Conservation (phyloP, 1,140 invertebrate genomes). For the Penaeus chinensis region DNA sequence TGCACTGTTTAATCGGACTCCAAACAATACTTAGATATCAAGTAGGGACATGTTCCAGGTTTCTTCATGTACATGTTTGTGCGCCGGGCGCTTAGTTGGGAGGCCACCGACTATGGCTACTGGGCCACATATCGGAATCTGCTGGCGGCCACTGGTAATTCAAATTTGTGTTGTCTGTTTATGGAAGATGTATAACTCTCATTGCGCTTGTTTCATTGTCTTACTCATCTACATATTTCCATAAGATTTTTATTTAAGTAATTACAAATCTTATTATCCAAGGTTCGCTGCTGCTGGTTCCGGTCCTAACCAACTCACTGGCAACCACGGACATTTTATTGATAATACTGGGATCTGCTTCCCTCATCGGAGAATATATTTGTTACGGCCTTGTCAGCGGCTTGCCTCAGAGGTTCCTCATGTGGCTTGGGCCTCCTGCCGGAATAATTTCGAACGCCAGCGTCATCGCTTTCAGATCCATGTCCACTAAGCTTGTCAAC, state of each 20-base stretch:
- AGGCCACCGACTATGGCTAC: conserved; percentile 49
- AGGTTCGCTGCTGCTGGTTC: conserved; percentile 57
- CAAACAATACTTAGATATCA: background rate
- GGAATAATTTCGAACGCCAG: conserved; percentile 60
- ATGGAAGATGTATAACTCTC: too few relatives aligned
- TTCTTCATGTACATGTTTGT: conserved; percentile 54
- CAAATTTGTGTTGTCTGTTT: too few relatives aligned
- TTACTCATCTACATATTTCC: background rate
- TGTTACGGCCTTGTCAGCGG: conserved; percentile 52
- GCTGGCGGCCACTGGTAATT: conserved; percentile 32
- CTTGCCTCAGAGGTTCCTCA: conserved; percentile 40
- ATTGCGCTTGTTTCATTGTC: background rate
- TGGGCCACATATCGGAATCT: conserved; percentile 43
- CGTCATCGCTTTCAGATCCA: conserved; percentile 58
- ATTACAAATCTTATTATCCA: background rate
- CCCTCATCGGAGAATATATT: conserved; percentile 49
- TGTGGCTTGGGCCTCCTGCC: conserved; percentile 48
- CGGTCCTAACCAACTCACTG: conserved; percentile 23
- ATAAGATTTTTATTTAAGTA: background rate
- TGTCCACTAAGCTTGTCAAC: conserved; percentile 53
- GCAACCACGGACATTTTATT: conserved; percentile 43
- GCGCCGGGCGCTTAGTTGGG: conserved; percentile 33
- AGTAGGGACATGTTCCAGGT: background rate
- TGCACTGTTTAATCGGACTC: too few relatives aligned
- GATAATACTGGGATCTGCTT: conserved; percentile 46